Evolutionary conservation across 2,797 vertebrate species (phyloP).

Genomic region (Anguilla anguilla): DNA sequence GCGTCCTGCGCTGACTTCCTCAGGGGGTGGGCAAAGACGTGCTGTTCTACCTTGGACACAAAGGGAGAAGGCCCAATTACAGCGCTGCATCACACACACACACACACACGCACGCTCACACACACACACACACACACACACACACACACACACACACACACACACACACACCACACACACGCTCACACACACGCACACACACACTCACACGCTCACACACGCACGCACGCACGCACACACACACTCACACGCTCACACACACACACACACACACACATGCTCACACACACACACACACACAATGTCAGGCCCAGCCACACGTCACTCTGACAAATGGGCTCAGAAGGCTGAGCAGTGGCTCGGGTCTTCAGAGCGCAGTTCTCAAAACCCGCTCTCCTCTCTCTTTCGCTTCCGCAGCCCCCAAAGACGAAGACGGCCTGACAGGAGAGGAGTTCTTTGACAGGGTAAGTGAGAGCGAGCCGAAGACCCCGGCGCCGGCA

Average conservation of each 20-base stretch:
- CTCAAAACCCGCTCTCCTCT: slow-evolving; percentile 29
- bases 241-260: too few relatives aligned
- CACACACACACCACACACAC: too few relatives aligned
- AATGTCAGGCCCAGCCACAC: background rate
- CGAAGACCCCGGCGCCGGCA: slow-evolving; percentile 28
- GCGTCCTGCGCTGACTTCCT: background rate
- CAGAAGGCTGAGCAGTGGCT: background rate
- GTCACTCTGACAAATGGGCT: background rate
- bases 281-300: background rate
- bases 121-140: too few relatives aligned
- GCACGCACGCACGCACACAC: too few relatives aligned
- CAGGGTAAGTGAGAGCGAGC: slow-evolving; percentile 63
- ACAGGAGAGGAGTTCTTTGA: slow-evolving; percentile 77
- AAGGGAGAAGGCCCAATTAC: background rate
- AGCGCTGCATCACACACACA: background rate
- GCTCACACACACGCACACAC: too few relatives aligned
- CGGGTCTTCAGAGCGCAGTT: background rate
- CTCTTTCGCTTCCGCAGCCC: slow-evolving; percentile 59
- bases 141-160: too few relatives aligned
- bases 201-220: too few relatives aligned
- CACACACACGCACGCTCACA: too few relatives aligned
- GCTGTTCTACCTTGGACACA: background rate
- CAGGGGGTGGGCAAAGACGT: background rate
- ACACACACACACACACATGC: background rate
- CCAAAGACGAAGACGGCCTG: slow-evolving; percentile 54